A percentile compares a stretch with the other conserved stretches of the same genome.
phyloP scores from a whole-genome alignment of 2,113 vertebrate genomes.

The Toxostoma redivivum region DNA sequence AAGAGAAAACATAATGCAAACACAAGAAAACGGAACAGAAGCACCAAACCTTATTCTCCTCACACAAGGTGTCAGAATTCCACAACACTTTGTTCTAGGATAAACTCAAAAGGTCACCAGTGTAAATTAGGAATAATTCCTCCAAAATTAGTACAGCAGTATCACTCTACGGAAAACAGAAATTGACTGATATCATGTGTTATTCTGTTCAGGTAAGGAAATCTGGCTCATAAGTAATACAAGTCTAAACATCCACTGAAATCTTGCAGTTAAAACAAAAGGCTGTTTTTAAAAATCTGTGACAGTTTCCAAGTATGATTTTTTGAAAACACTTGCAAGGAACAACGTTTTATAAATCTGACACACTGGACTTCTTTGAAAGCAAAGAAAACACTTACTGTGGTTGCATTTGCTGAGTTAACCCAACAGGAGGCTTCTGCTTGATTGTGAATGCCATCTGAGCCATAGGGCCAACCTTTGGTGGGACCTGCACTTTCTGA shows the following conservation, averaged over 20 bases:
- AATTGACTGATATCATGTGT: neutral
- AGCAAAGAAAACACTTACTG: slow-evolving; percentile 83
- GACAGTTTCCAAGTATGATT: neutral
- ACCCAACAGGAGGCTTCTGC: slow-evolving; percentile 76
- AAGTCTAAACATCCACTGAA: neutral
- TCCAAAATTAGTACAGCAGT: neutral
- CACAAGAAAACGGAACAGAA: neutral
- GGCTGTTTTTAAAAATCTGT: neutral
- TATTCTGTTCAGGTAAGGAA: neutral
- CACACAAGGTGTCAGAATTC: neutral
- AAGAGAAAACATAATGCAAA: neutral
- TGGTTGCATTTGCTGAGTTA: slow-evolving; percentile 82
- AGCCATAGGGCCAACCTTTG: slow-evolving; percentile 75
- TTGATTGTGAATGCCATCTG: slow-evolving; percentile 92
- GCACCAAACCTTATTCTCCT: neutral
- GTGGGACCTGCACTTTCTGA: slow-evolving; percentile 81
- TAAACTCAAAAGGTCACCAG: neutral
- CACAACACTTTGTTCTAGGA: neutral
- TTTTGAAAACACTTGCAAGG: neutral
- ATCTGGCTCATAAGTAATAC: neutral
- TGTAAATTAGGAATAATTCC: neutral
- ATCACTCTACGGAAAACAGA: neutral
- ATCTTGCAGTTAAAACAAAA: neutral
- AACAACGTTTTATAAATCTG: neutral
- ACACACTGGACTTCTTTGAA: neutral